Percentiles rank a stretch among this genome's conserved stretches.
Evolutionary conservation across 2,113 vertebrate species (phyloP).

Genomic region (Laticauda laticaudata): DNA sequence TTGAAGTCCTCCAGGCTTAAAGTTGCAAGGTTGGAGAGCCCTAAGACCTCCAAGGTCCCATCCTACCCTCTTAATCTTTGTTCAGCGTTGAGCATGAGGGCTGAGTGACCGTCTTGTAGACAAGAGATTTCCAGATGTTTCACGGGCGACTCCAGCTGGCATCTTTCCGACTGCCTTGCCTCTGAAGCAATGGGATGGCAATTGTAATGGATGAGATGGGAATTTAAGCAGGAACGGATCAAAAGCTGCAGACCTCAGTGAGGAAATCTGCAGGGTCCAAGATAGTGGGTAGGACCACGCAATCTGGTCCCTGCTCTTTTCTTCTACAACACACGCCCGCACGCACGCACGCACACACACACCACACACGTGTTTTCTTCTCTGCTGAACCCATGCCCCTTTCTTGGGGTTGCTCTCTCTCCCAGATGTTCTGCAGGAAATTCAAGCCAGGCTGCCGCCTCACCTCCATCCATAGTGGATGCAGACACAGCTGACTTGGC

Average conservation of each 20-base stretch:
- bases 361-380: not conserved
- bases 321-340: no score
- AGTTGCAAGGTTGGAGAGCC: no score
- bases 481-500: no score
- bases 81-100: not conserved
- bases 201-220: not conserved
- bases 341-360: no score
- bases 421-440: not conserved
- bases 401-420: not conserved
- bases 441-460: not conserved
- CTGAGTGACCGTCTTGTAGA: not conserved
- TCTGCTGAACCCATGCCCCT: no score
- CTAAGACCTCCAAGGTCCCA: no score
- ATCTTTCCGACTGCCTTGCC: not conserved
- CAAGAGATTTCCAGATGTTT: not conserved
- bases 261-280: no score
- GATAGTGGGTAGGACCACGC: not conserved
- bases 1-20: no score
- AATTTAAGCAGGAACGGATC: no score
- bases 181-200: not conserved
- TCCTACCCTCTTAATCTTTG: no score
- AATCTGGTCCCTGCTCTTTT: not conserved
- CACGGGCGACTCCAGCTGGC: no score
- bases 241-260: no score
- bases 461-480: accelerated